phyloP scores from a whole-genome alignment of 2,888 invertebrate genomes.

The Dynastes tityus region DNA sequence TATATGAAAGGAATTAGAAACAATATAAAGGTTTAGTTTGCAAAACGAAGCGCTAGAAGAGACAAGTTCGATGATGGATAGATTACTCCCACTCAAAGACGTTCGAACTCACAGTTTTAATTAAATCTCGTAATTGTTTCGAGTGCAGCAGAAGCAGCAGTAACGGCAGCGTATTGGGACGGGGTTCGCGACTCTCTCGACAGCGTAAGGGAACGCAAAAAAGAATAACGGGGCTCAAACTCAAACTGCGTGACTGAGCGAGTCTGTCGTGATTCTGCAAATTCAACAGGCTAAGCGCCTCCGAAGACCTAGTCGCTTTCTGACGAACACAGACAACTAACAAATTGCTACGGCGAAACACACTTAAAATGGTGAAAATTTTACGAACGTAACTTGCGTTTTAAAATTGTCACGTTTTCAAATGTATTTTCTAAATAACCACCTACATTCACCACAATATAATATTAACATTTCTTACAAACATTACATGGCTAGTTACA shows the following conservation, averaged over 20 bases:
- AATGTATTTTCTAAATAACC: constrained; percentile 25
- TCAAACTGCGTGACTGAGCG: constrained; percentile 68
- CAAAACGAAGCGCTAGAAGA: neutral
- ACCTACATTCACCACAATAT: neutral
- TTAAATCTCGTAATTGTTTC: constrained; percentile 72
- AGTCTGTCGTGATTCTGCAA: constrained; percentile 69
- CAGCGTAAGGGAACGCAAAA: constrained; percentile 63
- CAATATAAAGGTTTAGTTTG: neutral
- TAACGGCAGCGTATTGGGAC: neutral
- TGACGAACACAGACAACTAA: constrained; percentile 38
- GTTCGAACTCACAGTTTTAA: constrained; percentile 70
- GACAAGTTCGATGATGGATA: constrained; percentile 67
- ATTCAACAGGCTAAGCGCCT: constrained; percentile 64
- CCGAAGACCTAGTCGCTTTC: constrained; percentile 52
- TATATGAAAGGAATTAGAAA: neutral
- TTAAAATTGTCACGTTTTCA: constrained; percentile 34
- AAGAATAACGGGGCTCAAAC: constrained; percentile 57
- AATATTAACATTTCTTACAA: too few species aligned
- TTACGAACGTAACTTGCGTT: constrained; percentile 46
- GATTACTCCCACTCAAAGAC: constrained; percentile 67
- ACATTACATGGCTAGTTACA: too few species aligned
- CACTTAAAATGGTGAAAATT: constrained; percentile 48
- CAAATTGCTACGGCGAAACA: constrained; percentile 52
- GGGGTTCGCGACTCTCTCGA: constrained; percentile 7
- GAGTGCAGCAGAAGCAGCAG: constrained; percentile 64